Evolutionary conservation across 2,113 vertebrate genomes (phyloP).

Genomic region (Columbina picui): DNA sequence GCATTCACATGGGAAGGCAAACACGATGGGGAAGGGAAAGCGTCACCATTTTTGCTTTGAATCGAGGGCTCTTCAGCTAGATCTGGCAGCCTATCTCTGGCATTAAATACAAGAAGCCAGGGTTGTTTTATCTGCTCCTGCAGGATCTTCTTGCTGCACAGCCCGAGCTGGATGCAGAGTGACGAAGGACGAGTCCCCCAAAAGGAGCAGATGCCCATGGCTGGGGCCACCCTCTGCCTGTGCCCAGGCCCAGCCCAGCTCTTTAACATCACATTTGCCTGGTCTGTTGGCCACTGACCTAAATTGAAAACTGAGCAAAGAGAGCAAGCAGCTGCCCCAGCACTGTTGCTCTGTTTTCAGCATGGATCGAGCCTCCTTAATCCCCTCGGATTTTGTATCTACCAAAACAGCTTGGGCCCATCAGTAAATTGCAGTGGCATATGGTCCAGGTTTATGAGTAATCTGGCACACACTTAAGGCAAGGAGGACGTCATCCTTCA

Average conservation of each 20-base stretch:
- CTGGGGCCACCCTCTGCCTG: neutral
- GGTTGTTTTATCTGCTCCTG: neutral
- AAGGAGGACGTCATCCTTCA: constrained; percentile 87
- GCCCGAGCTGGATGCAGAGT: rapidly evolving
- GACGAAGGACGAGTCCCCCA: rapidly evolving
- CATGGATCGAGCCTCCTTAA: constrained; percentile 87
- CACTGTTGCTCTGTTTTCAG: constrained; percentile 78
- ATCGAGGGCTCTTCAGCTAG: neutral
- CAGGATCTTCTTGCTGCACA: rapidly evolving
- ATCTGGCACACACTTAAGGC: constrained; percentile 93
- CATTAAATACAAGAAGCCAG: rapidly evolving
- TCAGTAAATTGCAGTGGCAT: constrained; percentile 98
- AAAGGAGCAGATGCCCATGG: rapidly evolving
- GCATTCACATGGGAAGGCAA: rapidly evolving
- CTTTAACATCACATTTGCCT: neutral
- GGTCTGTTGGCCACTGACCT: constrained; percentile 65
- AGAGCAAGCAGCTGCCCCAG: constrained; percentile 69
- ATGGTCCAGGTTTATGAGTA: constrained; percentile 99
- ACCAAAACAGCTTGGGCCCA: constrained; percentile 99
- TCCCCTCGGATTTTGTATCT: constrained; percentile 93
- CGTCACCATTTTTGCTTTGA: neutral
- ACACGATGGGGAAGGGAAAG: no score
- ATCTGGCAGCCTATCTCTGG: neutral
- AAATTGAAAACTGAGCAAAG: constrained; percentile 65
- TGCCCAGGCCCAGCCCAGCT: neutral